These are phyloP conservation scores for Copsychus sechellarum DNA, from an alignment of 2,113 vertebrate genomes.

Conservation along the genomic window DNA sequence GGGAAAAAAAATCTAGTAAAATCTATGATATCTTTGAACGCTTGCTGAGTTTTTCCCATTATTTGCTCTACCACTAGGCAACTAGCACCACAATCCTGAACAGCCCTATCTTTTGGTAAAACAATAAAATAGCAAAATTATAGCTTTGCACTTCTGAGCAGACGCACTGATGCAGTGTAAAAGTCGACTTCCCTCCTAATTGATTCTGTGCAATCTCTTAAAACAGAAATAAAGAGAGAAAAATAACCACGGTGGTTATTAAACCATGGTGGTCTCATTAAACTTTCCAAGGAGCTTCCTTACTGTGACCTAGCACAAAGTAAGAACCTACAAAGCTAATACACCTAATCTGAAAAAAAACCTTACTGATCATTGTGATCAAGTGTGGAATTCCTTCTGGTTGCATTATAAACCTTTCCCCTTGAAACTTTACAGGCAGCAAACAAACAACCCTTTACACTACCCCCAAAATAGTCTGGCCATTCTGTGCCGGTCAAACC, in stretches of 20 bases:
- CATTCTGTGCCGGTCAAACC: not conserved
- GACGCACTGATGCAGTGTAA: not conserved
- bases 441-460: not conserved
- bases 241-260: not conserved
- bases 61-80: not conserved
- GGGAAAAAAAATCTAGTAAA: not conserved
- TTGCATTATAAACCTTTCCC: not conserved
- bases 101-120: not conserved
- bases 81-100: not conserved
- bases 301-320: not conserved
- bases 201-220: not conserved
- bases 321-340: not conserved
- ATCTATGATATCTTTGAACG: not conserved
- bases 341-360: fast-evolving
- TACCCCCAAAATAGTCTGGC: not conserved
- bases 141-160: not conserved
- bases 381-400: not conserved
- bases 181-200: not conserved
- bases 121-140: not conserved
- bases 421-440: not conserved
- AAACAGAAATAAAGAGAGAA: not conserved
- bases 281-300: not conserved
- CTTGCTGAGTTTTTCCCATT: not conserved
- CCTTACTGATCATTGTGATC: not conserved
- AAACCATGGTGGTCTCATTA: not conserved